Evolutionary conservation across 2,797 vertebrate species (phyloP).

Genomic region (Pseudomugil tenellus): DNA sequence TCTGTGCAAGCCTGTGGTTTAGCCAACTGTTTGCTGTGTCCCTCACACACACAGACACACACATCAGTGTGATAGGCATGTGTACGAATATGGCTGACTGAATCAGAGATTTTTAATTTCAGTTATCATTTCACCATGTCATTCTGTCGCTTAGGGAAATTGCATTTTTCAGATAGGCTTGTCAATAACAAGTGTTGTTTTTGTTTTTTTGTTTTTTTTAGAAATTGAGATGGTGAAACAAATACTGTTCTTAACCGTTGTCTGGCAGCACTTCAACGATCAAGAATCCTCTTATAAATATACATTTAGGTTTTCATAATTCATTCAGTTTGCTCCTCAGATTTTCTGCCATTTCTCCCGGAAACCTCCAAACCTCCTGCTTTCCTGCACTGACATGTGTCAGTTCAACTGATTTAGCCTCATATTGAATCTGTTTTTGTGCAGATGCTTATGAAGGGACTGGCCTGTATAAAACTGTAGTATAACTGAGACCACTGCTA

Average conservation of each 20-base stretch:
- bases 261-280: slow-evolving; percentile 70
- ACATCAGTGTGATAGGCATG: slow-evolving; percentile 72
- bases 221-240: slow-evolving; percentile 69
- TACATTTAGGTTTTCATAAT: slow-evolving; percentile 72
- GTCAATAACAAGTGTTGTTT: slow-evolving; percentile 69
- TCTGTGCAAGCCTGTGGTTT: slow-evolving; percentile 23
- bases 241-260: slow-evolving; percentile 70
- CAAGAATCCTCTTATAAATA: slow-evolving; percentile 73
- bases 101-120: slow-evolving; percentile 81
- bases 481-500: slow-evolving; percentile 19
- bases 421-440: slow-evolving; percentile 32
- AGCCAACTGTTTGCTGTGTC: slow-evolving; percentile 29
- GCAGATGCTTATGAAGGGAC: slow-evolving; percentile 17
- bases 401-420: slow-evolving; percentile 60
- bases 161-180: slow-evolving; percentile 78
- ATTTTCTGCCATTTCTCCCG: slow-evolving; percentile 30
- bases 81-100: slow-evolving; percentile 76
- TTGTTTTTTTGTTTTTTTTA: slow-evolving; percentile 20
- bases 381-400: slow-evolving; percentile 55
- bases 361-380: slow-evolving; percentile 45
- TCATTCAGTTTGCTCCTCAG: slow-evolving; percentile 65
- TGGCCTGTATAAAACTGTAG: slow-evolving; percentile 9
- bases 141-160: slow-evolving; percentile 79
- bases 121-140: slow-evolving; percentile 81
- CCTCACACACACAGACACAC: slow-evolving; percentile 40